Conservation (phyloP, 2,113 vertebrate species). For the Lepisosteus osseus region DNA sequence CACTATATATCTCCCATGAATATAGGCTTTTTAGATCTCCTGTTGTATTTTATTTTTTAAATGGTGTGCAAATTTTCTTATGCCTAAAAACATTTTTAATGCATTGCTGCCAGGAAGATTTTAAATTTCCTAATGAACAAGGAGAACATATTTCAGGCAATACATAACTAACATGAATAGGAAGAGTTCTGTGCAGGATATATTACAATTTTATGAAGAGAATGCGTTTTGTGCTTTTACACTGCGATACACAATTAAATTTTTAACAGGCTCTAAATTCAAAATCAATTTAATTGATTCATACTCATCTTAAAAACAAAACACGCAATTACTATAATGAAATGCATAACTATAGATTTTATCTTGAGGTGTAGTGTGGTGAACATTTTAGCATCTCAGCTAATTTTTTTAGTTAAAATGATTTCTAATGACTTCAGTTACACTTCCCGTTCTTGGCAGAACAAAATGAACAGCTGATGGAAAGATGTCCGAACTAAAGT, state of each 20-base stretch:
- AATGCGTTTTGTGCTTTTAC: background rate
- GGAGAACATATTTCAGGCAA: too few relatives aligned
- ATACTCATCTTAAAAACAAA: constrained; percentile 10
- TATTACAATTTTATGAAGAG: background rate
- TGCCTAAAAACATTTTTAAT: too few relatives aligned
- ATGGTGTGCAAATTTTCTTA: too few relatives aligned
- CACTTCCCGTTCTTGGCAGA: constrained; percentile 13
- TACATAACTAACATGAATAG: too few relatives aligned
- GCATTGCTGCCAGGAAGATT: too few relatives aligned
- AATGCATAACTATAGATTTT: too few relatives aligned
- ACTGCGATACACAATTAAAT: constrained; percentile 1
- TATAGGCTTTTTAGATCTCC: too few relatives aligned
- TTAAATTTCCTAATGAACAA: too few relatives aligned
- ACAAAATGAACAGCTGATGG: background rate
- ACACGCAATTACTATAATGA: too few relatives aligned
- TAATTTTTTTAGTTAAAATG: constrained; percentile 13
- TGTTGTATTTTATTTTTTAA: too few relatives aligned
- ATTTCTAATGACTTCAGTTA: constrained; percentile 17
- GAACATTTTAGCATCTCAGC: background rate
- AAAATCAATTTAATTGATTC: constrained; percentile 6
- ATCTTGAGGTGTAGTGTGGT: background rate
- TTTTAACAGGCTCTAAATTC: background rate
- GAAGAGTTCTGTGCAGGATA: too few relatives aligned
- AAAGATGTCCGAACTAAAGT: background rate
- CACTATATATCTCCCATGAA: too few relatives aligned